A percentile compares a stretch with the other conserved stretches of the same genome.
phyloP scores from a whole-genome alignment of 2,113 vertebrate species.

The Bostrychus sinensis region DNA sequence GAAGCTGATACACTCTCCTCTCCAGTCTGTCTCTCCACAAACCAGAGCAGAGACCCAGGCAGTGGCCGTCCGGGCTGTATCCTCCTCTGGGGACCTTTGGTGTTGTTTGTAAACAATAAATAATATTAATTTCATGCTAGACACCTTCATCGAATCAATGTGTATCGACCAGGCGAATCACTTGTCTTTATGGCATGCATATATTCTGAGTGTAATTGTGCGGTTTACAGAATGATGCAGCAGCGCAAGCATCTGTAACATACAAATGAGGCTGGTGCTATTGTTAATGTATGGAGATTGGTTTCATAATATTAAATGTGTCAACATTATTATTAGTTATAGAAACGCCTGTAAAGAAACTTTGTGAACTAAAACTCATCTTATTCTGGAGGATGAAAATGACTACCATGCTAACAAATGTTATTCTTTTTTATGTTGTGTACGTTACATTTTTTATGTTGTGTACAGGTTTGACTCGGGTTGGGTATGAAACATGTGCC shows the following conservation, averaged over 20 bases:
- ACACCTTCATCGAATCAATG: conserved; percentile 70
- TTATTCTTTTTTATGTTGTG: no score
- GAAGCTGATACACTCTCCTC: conserved; percentile 73
- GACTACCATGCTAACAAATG: no score
- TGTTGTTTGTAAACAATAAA: conserved; percentile 76
- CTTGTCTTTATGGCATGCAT: conserved; percentile 53
- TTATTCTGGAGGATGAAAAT: no score
- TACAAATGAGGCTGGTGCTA: conserved; percentile 52
- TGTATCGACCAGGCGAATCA: conserved; percentile 64
- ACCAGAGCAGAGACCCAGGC: conserved; percentile 59
- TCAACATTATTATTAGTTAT: background rate
- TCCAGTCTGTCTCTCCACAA: conserved; percentile 33
- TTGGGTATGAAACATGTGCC: no score
- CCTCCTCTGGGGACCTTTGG: conserved; percentile 56
- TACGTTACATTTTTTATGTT: no score
- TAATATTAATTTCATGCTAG: conserved; percentile 78
- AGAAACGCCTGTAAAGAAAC: background rate
- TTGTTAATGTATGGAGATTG: background rate
- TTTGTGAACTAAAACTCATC: no score
- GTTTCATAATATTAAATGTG: background rate
- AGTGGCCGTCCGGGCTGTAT: conserved; percentile 30
- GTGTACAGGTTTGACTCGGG: no score
- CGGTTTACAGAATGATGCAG: conserved; percentile 41
- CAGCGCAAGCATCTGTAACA: conserved; percentile 43
- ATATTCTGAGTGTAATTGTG: conserved; percentile 53